Evolutionary conservation across 2,888 invertebrate species (phyloP), one percentile per base, ranked within the genome.

Genomic region (Ellobium chinense): DNA sequence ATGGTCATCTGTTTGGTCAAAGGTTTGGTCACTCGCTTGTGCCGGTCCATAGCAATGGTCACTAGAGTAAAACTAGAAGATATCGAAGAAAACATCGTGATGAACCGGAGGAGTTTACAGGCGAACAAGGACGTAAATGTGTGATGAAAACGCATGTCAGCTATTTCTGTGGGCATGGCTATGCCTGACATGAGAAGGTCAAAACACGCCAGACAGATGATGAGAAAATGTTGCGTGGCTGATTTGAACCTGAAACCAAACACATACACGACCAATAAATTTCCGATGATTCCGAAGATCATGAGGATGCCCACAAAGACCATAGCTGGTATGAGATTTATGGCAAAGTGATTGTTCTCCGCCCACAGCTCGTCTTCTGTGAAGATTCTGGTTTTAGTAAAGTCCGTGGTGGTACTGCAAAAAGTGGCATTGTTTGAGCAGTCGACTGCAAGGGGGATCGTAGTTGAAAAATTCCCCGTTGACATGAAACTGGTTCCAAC

Each of bases 201-300:
- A 14, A 80, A 75, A 37, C 80, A 62, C 5, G 84, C 83, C 18
- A 84, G 62, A 39, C 82, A 80, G 1, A 84, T 78, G 74, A 84
- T 83, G 27, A 84, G 73, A 21, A 80, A 78, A 27, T 83, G 70
- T 39, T 83, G 83, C 0, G 83, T 82, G 24, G 80, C 60, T n/a
- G 56, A 31, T 36, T 80, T 80, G 73, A 84, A 72, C 9, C 80
- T 72, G 36, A 78, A 73, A 1, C 78, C 76, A 80, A 80, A 83
- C 34, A 84, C 80, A n/a, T 82, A 83, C 4, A 83, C 65, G 14
- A 82, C 83, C 14, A 84, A 37, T 0, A 68, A 29, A 68, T 83
- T 84, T 5, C 89, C 89, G 0, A 88, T 82, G 37, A 85, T 75
- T 0, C 88, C 88, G 0, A 87, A n/a, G 1, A 85, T 21, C 85